Base-by-base conservation (phyloP, 2,113 vertebrate genomes). In the Synodontis membranacea region DNA sequence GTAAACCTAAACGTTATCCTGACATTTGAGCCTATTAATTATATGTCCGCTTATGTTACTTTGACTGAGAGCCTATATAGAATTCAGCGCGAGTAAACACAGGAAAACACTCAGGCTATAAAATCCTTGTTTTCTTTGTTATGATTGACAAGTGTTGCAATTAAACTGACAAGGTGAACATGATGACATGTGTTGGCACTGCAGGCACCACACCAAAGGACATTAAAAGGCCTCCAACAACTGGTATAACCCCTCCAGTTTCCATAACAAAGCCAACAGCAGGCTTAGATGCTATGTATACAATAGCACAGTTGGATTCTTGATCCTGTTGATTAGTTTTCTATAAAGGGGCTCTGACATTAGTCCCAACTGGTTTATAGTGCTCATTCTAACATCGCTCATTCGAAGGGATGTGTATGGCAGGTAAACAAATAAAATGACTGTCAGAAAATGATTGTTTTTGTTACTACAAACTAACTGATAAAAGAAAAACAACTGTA, bases 81-180 rank as follows among this genome's bases (percentile, higher is more conserved):
- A 68, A 52, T 80, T 56, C n/a, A 54, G 46, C 17, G 31, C 10
- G 8, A 66, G 76, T 76, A 37, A 37, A 28, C n/a, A 23, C 48
- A 37, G 48, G 48, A 52, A 52, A 54, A 37, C 2, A 56, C 9
- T 11, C 15, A 42, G 21, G 66, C 48, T 12, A 64, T 21, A 88
- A 83, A 58, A 80, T 68, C 48, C 60, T 87, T 42, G 42, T 42
- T 72, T 52, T 83, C 11, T 11, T 11, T 42, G n/a, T 48, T 14
- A 17, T 86, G 72, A 80, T 23, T 90, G 89, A 87, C 88, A 74
- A 74, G 66, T 56, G 54, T 39, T 76, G 64, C 62, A 86, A 90
- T 90, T 90, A 90, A 86, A 86, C 25, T 50, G 83, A 83, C 80
- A 90, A 60, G 62, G 76, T 84, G 85, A 88, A 87, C 56, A 42